These are phyloP conservation scores for Capitulum mitella DNA, from an alignment of 2,888 invertebrate species.

Conservation along the genomic window DNA sequence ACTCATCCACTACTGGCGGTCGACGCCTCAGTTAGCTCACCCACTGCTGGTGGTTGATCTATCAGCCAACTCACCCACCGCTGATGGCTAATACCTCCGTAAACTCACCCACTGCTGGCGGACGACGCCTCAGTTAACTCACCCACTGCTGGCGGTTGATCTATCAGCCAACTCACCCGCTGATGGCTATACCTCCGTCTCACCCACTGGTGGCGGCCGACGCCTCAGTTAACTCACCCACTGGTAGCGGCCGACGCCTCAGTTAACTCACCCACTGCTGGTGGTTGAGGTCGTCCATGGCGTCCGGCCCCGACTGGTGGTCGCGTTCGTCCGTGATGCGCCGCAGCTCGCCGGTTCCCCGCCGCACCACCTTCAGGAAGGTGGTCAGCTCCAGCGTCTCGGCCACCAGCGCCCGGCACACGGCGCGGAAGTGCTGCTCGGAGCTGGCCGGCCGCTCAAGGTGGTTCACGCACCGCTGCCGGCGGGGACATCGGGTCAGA, in stretches of 20 bases:
- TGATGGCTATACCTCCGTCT: too few relatives aligned
- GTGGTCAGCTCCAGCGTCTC: conserved; percentile 84
- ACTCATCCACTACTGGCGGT: too few relatives aligned
- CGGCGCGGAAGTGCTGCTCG: conserved; percentile 71
- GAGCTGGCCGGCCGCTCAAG: conserved; percentile 49
- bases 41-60: too few relatives aligned
- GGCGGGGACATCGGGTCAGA: conserved; percentile 36
- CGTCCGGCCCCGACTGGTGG: conserved; percentile 32
- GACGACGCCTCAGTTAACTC: too few relatives aligned
- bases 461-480: conserved; percentile 43
- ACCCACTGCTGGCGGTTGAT: too few relatives aligned
- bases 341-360: conserved; percentile 29
- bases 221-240: too few relatives aligned
- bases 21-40: too few relatives aligned
- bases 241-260: too few relatives aligned
- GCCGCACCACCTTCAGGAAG: conserved; percentile 72
- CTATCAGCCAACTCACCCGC: too few relatives aligned
- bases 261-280: conserved; percentile 36
- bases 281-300: conserved; percentile 33
- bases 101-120: too few relatives aligned
- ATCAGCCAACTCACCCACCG: too few relatives aligned
- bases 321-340: conserved; percentile 29
- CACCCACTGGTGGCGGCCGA: not conserved
- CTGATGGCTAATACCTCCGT: too few relatives aligned
- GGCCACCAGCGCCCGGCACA: conserved; percentile 82